These are phyloP conservation scores for Benitochromis conjunctus DNA, from an alignment of 2,113 vertebrate species.

Conservation along the genomic window DNA sequence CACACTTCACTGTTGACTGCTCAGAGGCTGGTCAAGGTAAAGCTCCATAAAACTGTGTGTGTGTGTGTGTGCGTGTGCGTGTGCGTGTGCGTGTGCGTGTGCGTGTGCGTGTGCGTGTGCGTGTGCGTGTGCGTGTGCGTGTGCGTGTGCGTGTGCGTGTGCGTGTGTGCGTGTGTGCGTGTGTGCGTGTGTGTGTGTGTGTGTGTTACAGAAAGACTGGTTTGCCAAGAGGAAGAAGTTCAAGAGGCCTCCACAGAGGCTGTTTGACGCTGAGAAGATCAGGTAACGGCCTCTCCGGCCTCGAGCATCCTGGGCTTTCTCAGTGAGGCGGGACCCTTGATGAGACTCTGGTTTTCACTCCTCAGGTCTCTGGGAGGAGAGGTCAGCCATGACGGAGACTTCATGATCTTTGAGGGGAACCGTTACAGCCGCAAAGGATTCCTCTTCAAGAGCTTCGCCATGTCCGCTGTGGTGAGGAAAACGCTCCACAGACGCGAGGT, in stretches of 20 bases:
- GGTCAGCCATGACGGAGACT: constrained; percentile 92
- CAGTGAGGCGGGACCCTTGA: neutral
- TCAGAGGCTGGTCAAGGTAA: too few relatives aligned
- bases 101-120: too few relatives aligned
- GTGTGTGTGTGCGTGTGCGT: too few relatives aligned
- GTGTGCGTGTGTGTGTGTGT: neutral
- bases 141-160: too few relatives aligned
- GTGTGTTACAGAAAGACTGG: constrained; percentile 86
- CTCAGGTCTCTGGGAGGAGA: constrained; percentile 90
- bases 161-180: too few relatives aligned
- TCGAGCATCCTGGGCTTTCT: neutral
- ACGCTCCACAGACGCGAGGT: neutral
- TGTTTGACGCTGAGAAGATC: constrained; percentile 94
- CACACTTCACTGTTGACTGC: too few relatives aligned
- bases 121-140: too few relatives aligned
- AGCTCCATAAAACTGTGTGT: too few relatives aligned
- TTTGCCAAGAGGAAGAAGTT: constrained; percentile 93
- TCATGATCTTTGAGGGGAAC: constrained; percentile 96
- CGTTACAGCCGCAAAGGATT: constrained; percentile 96
- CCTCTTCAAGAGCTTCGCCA: constrained; percentile 97
- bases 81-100: too few relatives aligned
- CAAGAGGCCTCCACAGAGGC: constrained; percentile 86
- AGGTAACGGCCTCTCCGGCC: constrained; percentile 61
- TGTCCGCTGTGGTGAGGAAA: constrained; percentile 90
- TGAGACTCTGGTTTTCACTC: neutral